A percentile compares a stretch with the other conserved stretches of the same genome.
These are phyloP conservation scores for Brachionus plicatilis DNA, from an alignment of 1,140 invertebrate species.

Conservation along the genomic window DNA sequence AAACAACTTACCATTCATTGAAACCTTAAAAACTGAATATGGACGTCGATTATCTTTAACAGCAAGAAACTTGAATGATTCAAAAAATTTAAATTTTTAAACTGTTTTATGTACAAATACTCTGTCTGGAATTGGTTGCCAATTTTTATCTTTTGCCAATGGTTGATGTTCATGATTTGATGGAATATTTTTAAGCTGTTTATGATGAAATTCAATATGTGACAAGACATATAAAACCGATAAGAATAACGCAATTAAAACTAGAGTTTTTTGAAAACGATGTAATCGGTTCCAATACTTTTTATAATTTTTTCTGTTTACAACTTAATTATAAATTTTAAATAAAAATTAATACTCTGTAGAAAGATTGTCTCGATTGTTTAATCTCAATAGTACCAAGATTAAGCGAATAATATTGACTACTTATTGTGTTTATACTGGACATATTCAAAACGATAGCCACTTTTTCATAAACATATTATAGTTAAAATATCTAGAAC, in stretches of 20 bases:
- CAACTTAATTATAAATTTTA: background rate
- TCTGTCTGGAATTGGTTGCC: background rate
- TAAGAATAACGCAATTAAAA: background rate
- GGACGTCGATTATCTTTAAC: background rate
- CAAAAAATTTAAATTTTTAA: background rate
- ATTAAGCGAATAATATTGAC: slow-evolving; percentile 36
- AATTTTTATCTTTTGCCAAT: background rate
- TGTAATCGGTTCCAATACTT: slow-evolving; percentile 31
- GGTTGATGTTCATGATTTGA: slow-evolving; percentile 29
- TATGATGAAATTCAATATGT: slow-evolving; percentile 36
- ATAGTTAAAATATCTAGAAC: background rate
- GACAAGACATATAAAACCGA: slow-evolving; percentile 8
- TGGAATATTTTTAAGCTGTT: slow-evolving; percentile 35
- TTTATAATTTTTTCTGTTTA: background rate
- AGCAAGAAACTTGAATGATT: background rate
- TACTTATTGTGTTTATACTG: slow-evolving; percentile 9
- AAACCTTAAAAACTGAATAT: background rate
- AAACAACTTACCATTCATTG: background rate
- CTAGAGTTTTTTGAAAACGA: slow-evolving; percentile 28
- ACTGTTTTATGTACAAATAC: background rate
- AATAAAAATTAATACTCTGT: background rate
- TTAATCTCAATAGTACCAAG: slow-evolving; percentile 37
- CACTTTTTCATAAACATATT: background rate
- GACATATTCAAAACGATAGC: background rate
- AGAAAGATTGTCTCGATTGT: slow-evolving; percentile 13